Base-by-base conservation (phyloP, 2,797 vertebrate genomes). In the Neosalanx taihuensis region DNA sequence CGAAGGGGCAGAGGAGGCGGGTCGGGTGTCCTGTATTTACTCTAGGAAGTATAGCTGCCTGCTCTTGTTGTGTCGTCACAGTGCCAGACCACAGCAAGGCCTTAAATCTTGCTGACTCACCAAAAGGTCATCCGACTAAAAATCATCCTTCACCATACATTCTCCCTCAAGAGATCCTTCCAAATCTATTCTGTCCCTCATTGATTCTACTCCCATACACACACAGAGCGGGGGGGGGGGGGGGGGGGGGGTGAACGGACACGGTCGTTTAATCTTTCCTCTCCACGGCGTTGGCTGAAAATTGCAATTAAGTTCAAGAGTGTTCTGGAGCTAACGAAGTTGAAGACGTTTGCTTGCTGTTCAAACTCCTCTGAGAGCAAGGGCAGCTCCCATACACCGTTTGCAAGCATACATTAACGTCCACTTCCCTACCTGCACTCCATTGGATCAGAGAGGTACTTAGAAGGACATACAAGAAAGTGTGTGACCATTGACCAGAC, bases 1-100 rank as follows among this genome's bases (percentile, higher is more conserved):
- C 30, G 6, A 68, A 61, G 71, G 18, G 23, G 80, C 72, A 80
- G 64, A 67, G n/a, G 35, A 41, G n/a, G n/a, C 26, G 23, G 63
- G 35, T 1, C 4, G 6, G 35, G 6, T 7, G 63, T 6, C 63
- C 51, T 56, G 51, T 7, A 17, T 56, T 17, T 56, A 17, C 51
- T 56, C n/a, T 17, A 56, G 51, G 6, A 9, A 18, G 51, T 56
- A 7, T 56, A 18, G 18, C 51, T n/a, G 15, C 51, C 51, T 17
- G 18, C 6, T n/a, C 18, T 56, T 46, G 37, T 10, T 41, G 41
- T 46, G 12, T 5, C 18, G 18, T n/a, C 17, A 17, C 51, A 56
- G 51, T 17, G 51, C 51, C 51, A 2, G 51, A 56, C 51, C 7
- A 56, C 18, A 46, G 41, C 41, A n/a, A n/a, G 5, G 17, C 15